These are phyloP conservation scores for Cheilinus undulatus DNA, from an alignment of 2,113 vertebrate species.

Conservation along the genomic window DNA sequence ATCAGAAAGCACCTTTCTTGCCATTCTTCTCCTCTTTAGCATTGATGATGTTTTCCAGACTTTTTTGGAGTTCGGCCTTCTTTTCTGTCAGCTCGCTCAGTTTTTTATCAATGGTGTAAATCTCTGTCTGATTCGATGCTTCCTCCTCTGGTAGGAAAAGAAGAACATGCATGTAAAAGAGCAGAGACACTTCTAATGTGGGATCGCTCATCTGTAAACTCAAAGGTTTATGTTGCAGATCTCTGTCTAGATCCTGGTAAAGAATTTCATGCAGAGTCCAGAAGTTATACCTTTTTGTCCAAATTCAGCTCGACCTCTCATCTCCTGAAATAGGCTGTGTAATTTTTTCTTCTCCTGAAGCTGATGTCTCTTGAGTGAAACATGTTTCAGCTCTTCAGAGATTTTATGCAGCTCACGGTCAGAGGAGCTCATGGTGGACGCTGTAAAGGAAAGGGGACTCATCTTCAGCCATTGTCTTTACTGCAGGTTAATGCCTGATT, in stretches of 20 bases:
- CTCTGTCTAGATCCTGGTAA: background rate
- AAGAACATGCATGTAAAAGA: background rate
- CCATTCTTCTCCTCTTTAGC: background rate
- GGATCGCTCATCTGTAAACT: too few species aligned
- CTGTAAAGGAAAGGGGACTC: slow-evolving; percentile 3
- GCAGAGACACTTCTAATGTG: too few species aligned
- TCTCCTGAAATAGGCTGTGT: slow-evolving; percentile 59
- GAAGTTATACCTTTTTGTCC: slow-evolving; percentile 34
- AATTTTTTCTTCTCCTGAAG: slow-evolving; percentile 64
- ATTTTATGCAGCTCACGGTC: slow-evolving; percentile 19
- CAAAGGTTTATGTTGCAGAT: background rate
- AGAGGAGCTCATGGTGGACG: slow-evolving; percentile 54
- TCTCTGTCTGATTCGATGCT: slow-evolving; percentile 15
- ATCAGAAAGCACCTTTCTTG: background rate
- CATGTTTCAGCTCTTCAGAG: slow-evolving; percentile 32
- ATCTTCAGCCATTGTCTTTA: background rate
- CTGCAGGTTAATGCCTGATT: too few species aligned
- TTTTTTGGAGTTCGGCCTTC: slow-evolving; percentile 47
- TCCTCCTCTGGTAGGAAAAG: background rate
- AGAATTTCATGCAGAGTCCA: background rate
- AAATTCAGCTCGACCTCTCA: slow-evolving; percentile 36
- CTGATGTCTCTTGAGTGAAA: slow-evolving; percentile 54
- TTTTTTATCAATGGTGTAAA: slow-evolving; percentile 47
- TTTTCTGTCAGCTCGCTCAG: slow-evolving; percentile 51
- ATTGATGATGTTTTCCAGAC: background rate